Evolutionary conservation across 2,888 invertebrate species (phyloP).

Genomic region (Leuctra nigra): DNA sequence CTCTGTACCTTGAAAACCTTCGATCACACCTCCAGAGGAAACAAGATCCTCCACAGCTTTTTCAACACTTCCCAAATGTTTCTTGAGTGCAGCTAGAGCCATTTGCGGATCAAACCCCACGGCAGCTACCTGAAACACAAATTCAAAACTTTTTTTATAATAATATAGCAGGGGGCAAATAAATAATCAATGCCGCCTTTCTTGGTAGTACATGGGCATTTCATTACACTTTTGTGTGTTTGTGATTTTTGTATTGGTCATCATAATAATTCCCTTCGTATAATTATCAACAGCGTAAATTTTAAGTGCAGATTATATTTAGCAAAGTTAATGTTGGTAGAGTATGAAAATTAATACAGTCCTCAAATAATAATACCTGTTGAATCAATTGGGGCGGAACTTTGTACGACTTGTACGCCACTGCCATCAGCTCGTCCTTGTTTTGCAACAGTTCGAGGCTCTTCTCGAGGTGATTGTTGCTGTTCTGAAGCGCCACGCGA

Average conservation of each 20-base stretch:
- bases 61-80: slow-evolving; percentile 48
- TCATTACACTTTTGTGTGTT: no score
- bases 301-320: no score
- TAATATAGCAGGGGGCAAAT: no score
- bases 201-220: no score
- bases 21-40: slow-evolving; percentile 39
- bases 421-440: slow-evolving; percentile 47
- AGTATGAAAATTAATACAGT: no score
- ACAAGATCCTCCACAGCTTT: slow-evolving; percentile 54
- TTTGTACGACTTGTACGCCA: slow-evolving; percentile 34
- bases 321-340: no score
- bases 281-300: no score
- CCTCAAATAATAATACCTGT: no score
- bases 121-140: slow-evolving; percentile 42
- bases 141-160: slow-evolving; percentile 26
- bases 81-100: slow-evolving; percentile 48
- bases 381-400: slow-evolving; percentile 22
- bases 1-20: no score
- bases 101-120: slow-evolving; percentile 54
- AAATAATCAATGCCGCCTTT: no score
- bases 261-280: no score
- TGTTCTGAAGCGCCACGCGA: slow-evolving; percentile 52
- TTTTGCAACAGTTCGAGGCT: slow-evolving; percentile 60
- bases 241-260: no score
- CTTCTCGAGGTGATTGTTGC: slow-evolving; percentile 61